Percentiles rank a stretch among this genome's conserved stretches.
Evolutionary conservation across 2,797 vertebrate species (phyloP).

Genomic region (Myotis myotis): DNA sequence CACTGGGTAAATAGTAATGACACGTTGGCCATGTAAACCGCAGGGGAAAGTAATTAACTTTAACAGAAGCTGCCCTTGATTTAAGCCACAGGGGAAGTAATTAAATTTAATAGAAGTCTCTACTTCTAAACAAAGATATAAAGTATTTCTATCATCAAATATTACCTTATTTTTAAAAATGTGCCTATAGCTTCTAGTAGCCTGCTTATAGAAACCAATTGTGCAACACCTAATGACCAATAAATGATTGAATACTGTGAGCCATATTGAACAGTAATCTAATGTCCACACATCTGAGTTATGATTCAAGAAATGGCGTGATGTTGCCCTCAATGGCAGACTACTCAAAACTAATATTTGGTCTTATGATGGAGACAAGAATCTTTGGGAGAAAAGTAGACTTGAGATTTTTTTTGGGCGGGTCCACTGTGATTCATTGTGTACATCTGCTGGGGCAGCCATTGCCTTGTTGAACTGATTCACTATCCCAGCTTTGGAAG

Average conservation of each 20-base stretch:
- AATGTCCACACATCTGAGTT: neutral
- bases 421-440: neutral
- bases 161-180: conserved; percentile 13
- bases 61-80: conserved; percentile 80
- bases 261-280: neutral
- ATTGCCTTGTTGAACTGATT: neutral
- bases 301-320: neutral
- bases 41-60: conserved; percentile 80
- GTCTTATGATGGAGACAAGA: neutral
- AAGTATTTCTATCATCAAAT: conserved; percentile 72
- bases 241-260: neutral
- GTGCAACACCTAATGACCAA: neutral
- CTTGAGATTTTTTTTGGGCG: neutral
- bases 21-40: conserved; percentile 77
- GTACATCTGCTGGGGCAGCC: neutral
- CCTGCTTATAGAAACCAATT: conserved; percentile 21
- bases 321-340: neutral
- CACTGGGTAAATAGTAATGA: conserved; percentile 59
- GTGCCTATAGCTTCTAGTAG: conserved; percentile 24
- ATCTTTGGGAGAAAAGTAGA: neutral
- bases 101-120: conserved; percentile 79
- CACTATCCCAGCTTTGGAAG: neutral
- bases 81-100: conserved; percentile 80
- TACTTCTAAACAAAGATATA: conserved; percentile 80
- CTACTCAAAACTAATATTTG: neutral